Base-by-base conservation (phyloP, 2,797 vertebrate species). In the Anabacerthia variegaticeps region DNA sequence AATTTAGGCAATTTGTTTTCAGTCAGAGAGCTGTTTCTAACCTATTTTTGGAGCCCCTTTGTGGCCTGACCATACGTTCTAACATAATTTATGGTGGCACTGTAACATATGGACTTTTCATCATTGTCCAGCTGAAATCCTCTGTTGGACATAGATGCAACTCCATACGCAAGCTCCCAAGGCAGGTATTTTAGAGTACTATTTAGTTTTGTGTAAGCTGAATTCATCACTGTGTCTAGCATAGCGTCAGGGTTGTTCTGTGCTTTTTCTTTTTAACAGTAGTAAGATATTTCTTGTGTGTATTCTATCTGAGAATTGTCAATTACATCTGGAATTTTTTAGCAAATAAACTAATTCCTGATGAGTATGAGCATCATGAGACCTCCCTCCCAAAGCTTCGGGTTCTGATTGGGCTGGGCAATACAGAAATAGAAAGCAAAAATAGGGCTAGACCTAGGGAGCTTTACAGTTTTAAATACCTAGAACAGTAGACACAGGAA, bases 71-170 rank as follows among this genome's bases (percentile, higher is more conserved):
- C 98, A 96, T 98, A 97, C 97, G 96, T 98, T 98, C 97, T 97
- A 98, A 99, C 98, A 98, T 99, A 99, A 99, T 99, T 99, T 99
- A 99, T 99, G 98, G 98, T 98, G 98, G 98, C 98, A 98, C 93
- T 89, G 97, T 98, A 99, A 98, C 99, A 99, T 99, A 98, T 98
- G 98, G 99, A 99, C 99, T 99, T 99, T 99, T 99, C 98, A 99
- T 99, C 98, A 99, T 98, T 99, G 98, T 99, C 98, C 98, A 93
- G 98, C 98, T 96, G 97, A 98, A 98, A 98, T 97, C 98, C 98
- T 98, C 98, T 97, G 96, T 98, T 98, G 98, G 97, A 95, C 97
- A 62, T 97, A 95, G 98, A 92, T 94, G 96, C 96, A 97, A 97
- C 94, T 84, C 52, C 36, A 32, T 36, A 24, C 65, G 30, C 78